Conservation (phyloP, 2,888 invertebrate species). For the Griposia aprilina region DNA sequence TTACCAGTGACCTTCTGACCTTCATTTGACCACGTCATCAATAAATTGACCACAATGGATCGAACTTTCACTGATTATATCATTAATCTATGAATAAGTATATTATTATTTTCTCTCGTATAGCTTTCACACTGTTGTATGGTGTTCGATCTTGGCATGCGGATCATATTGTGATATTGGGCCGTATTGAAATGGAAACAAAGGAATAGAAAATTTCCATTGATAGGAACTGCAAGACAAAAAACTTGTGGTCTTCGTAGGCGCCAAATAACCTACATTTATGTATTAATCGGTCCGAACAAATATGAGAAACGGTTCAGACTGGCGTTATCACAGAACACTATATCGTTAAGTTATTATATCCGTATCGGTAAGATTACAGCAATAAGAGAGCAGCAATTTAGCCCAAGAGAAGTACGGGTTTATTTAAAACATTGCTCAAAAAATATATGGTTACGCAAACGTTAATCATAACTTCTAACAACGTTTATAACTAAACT, state of each 20-base stretch:
- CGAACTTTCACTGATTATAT: slow-evolving; percentile 59
- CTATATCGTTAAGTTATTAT: too few species aligned
- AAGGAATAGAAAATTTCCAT: slow-evolving; percentile 29
- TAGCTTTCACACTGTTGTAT: slow-evolving; percentile 50
- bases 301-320: background rate
- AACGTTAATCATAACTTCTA: background rate
- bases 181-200: slow-evolving; percentile 31
- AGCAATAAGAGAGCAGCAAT: too few species aligned
- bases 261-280: background rate
- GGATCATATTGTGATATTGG: slow-evolving; percentile 9
- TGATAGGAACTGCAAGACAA: background rate
- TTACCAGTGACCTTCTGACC: slow-evolving; percentile 50
- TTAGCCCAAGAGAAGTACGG: too few species aligned
- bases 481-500: background rate
- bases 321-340: background rate
- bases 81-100: slow-evolving; percentile 50
- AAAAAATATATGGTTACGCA: background rate
- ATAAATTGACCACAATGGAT: slow-evolving; percentile 36
- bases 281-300: background rate
- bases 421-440: background rate
- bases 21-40: slow-evolving; percentile 39
- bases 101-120: slow-evolving; percentile 29
- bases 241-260: background rate
- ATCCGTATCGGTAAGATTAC: background rate
- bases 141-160: slow-evolving; percentile 26